Evolutionary conservation across 2,888 invertebrate species (phyloP), one percentile per base, ranked within the genome.

Genomic region (Hecatera dysodea): DNA sequence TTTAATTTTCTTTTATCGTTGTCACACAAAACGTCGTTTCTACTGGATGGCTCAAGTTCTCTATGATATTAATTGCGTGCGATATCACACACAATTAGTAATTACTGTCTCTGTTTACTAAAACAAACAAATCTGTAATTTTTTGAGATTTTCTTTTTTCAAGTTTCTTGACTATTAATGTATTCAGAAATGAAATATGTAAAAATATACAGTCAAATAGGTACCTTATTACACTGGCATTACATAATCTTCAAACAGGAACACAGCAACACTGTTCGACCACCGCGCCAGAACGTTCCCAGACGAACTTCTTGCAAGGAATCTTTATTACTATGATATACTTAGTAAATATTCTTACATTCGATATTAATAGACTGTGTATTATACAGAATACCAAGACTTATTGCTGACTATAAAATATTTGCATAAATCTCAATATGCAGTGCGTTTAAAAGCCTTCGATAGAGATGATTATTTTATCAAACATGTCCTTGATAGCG

Each of bases 381-480:
- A 50, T 73, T 50, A n/a, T 62, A 70, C 63, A 73, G 29, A 62
- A 62, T 24, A 72, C 4, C 39, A 39, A 15, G 15, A 39, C 15
- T 39, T 46, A 8, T 29, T 39, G n/a, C 19, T 24, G 42, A 33
- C 5, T 11, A 9, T 9, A 53, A 53, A 29, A 53, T 29, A 0
- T 65, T 61, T 7, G 2, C 15, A 57, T 27, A 19, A 15, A 42
- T 29, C 17, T 63, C 19, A 15, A 27, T 62, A 29, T 22, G 5
- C 62, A 36, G 42, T 64, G 27, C 27, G 17, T 63, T 61, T 44
- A 12, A 17, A 63, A 39, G 17, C 29, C 7, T 39, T 27, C 7
- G 2, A 2, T 11, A 27, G 1, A 3, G 29, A 53, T 11, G 15
- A 59, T 39, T 27, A n/a, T n/a, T 36, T 0, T 8, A 19, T 24